Conservation (phyloP, 2,113 vertebrate genomes). For the Pseudolaguvia tuberculata region DNA sequence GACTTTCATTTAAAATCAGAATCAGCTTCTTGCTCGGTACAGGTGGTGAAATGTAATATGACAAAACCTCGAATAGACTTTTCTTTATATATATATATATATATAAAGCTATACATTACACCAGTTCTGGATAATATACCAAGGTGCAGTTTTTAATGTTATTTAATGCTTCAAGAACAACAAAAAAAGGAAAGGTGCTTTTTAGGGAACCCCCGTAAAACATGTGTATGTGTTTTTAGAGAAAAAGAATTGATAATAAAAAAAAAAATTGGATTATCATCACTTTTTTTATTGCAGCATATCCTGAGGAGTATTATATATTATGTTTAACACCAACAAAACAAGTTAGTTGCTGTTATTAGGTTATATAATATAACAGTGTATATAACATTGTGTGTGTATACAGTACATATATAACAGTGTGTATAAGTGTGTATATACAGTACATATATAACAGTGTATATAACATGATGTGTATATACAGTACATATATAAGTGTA, state of each 20-base stretch:
- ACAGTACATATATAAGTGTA: too few species aligned
- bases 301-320: not conserved
- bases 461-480: too few species aligned
- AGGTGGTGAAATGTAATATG: not conserved
- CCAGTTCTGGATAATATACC: not conserved
- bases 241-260: too few species aligned
- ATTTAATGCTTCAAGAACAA: not conserved
- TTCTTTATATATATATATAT: not conserved
- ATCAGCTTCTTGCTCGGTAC: constrained; percentile 46
- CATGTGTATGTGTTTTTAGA: not conserved
- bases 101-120: not conserved
- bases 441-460: too few species aligned
- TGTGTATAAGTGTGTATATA: too few species aligned
- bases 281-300: not conserved
- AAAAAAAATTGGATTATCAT: not conserved
- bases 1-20: constrained; percentile 47
- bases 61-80: not conserved
- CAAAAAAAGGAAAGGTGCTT: not conserved
- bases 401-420: too few species aligned
- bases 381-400: too few species aligned
- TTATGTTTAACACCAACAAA: not conserved
- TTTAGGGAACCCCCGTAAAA: too few species aligned
- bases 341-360: not conserved
- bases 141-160: not conserved
- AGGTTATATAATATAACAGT: not conserved